Percentiles rank a stretch among this genome's conserved stretches.
phyloP scores from a whole-genome alignment of 2,888 invertebrate genomes.

The Dione juno region DNA sequence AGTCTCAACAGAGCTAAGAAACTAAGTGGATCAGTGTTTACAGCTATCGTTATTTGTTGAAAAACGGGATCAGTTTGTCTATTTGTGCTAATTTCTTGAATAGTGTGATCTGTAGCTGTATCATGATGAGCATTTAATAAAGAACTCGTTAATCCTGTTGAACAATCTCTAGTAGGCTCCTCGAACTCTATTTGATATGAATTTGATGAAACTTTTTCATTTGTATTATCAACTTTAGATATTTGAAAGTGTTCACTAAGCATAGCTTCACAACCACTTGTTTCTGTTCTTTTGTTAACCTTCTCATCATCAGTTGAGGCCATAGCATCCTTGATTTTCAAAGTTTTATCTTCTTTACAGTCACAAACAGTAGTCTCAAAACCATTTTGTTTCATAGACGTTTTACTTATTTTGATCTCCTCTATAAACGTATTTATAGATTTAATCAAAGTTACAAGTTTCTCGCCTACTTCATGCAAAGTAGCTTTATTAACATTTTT shows the following conservation, averaged over 20 bases:
- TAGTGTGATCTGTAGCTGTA: constrained; percentile 26
- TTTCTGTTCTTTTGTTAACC: constrained; percentile 30
- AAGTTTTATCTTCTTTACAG: constrained; percentile 39
- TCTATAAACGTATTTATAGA: constrained; percentile 60
- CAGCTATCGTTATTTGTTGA: constrained; percentile 60
- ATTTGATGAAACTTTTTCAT: not conserved
- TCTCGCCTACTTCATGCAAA: constrained; percentile 60
- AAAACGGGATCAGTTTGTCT: constrained; percentile 11
- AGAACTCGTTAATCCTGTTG: constrained; percentile 63
- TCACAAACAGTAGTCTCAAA: not conserved
- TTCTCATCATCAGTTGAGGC: constrained; percentile 45
- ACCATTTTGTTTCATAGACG: constrained; percentile 20
- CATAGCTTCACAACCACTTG: not conserved
- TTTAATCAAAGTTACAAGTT: constrained; percentile 60
- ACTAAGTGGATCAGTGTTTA: constrained; percentile 74
- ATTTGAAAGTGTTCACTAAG: not conserved
- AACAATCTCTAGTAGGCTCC: constrained; percentile 63
- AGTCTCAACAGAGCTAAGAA: constrained; percentile 61
- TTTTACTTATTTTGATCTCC: constrained; percentile 55
- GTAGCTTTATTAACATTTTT: constrained; percentile 46
- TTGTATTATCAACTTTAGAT: not conserved
- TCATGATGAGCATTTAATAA: constrained; percentile 28
- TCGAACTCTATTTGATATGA: constrained; percentile 55
- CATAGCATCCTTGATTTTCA: constrained; percentile 47
- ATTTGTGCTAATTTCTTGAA: constrained; percentile 46